Base-by-base conservation (phyloP, 1,140 invertebrate species). In the Saccostrea echinata region DNA sequence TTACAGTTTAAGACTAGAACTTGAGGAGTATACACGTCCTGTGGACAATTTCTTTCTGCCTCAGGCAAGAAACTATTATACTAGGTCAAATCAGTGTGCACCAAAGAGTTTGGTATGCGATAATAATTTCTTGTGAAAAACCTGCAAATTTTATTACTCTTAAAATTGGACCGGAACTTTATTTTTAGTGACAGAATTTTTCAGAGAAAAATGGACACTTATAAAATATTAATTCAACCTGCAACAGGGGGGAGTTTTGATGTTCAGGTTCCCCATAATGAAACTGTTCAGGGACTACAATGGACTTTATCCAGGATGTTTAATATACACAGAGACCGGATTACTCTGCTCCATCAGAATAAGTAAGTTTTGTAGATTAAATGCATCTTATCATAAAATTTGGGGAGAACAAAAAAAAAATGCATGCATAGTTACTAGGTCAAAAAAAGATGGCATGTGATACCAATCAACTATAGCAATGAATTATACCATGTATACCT, bases 191-290 rank as follows among this genome's bases (percentile, higher is more conserved):
- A 27, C 35, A 43, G 84, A 87, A 21, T 76, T 82, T 43, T 86
- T 84, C 80, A 71, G 1, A 9, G 43, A 43, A 6, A 80, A 6
- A 84, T 84, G 21, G 61, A 76, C 52, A 80, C 61, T 30, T 88
- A 80, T 61, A 88, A 88, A 82, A 24, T 91, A n/a, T 53, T 89
- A 52, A 85, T 92, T 18, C 90, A 91, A 85, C 98, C 98, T 90
- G 98, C 98, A 85, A 98, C 97, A 88, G 98, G 98, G 92, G 97
- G 98, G 92, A 97, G 97, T 93, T 98, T 98, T 95, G 96, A 97
- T 91, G 96, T 99, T 90, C 96, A 96, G 88, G 96, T 98, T 86
- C 96, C 97, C 90, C 96, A 96, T 89, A 96, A 96, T 92, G 97
- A 97, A 90, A 97, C 96, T 88, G 97, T 98, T 83, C 97, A 98